Base-by-base conservation (phyloP, 2,113 vertebrate species). In the Pachypanchax playfairii region DNA sequence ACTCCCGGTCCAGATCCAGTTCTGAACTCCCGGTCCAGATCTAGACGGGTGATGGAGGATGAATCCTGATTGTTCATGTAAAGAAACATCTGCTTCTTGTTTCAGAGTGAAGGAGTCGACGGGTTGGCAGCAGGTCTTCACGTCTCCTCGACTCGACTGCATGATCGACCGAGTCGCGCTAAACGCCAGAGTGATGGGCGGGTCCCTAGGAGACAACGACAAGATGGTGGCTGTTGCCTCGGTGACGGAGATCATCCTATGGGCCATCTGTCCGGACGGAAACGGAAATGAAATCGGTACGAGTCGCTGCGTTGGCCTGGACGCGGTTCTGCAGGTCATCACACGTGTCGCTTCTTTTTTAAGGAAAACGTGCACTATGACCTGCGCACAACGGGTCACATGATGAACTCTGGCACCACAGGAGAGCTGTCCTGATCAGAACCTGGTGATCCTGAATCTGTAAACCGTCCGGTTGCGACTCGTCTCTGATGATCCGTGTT, bases 211-310 rank as follows among this genome's bases (percentile, higher is more conserved):
- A 0, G 96, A 96, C 81, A 94, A 94, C 0, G 94, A 96, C 85
- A 98, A 95, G 86, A 98, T 98, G 96, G 94, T 96, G 73, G 96
- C 96, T 0, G 94, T 92, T 0, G 94, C 95, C 2, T 93, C 94
- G 0, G 91, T 86, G 59, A 92, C 81, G 0, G 95, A 97, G 75
- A 96, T 98, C 81, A 93, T 98, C 51, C 91, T 97, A 3, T 97
- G 96, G 96, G 81, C 94, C 10, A 92, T 97, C 57, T 94, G 92
- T 49, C 87, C 91, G 0, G 93, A 96, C 5, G 93, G 95, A 4
- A 92, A 91, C 0, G 96, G 94, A 22, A 95, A 86, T 0, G 95
- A 98, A 73, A 95, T 97, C 15, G 94, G 95, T 97, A 68, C 2
- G 47, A 51, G 6, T 31, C 10, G 43, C 43, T 14, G 43, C 42